Base-by-base conservation (phyloP, 2,797 vertebrate genomes). In the Thunnus albacares region DNA sequence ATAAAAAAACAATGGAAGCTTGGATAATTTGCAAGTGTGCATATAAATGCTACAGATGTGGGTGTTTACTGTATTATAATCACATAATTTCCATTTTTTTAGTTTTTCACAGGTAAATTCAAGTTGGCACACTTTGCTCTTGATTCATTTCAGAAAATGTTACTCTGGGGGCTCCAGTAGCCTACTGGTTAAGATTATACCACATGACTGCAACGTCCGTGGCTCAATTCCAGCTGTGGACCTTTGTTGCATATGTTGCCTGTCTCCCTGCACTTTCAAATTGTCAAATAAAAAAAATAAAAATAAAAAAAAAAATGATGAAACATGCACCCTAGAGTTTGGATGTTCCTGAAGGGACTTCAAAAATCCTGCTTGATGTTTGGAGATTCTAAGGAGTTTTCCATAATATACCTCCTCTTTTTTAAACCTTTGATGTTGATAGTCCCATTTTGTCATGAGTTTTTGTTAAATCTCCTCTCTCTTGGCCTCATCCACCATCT, bases 391-490 rank as follows among this genome's bases (percentile, higher is more conserved):
- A 14, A 56, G 14, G 17, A 71, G 4, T 71, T 71, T 65, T 53
- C 0, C 1, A 33, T 43, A 66, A 30, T n/a, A 26, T 7, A 51
- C 6, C 18, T 8, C 35, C 35, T 38, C 35, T 38, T 38, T 24
- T 38, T 38, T 35, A 38, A 38, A 38, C 8, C 8, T 10, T 10
- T 38, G 2, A 9, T 38, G 7, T 30, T 30, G 28, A 30, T 30
- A 30, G 28, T 30, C 28, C 28, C 28, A 10, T 38, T 58, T 45
- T 58, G 33, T n/a, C 4, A 51, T 5, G 24, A 26, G 7, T 41
- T 71, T 18, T 30, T 51, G n/a, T 28, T 22, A 45, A 69, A 83
- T 66, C 24, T 72, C 5, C 12, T 47, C 53, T 58, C 35, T 49
- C 18, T 55, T 47, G 20, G 24, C 22, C 26, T 62, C 30, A 35